These are phyloP conservation scores for Pollenia labialis DNA, from an alignment of 2,888 invertebrate genomes.

Conservation along the genomic window DNA sequence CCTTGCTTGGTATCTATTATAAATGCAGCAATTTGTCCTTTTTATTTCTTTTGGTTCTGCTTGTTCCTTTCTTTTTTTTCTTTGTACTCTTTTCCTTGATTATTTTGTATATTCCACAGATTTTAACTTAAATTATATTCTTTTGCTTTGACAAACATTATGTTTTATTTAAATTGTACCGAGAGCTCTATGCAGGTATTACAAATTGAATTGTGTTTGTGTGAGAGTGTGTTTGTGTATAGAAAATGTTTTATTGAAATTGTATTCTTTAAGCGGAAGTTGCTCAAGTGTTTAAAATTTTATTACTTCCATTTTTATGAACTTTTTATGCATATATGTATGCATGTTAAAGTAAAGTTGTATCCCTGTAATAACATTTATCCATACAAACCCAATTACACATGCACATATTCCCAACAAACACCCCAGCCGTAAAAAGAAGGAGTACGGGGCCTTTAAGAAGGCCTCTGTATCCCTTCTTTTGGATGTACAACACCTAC, in stretches of 20 bases:
- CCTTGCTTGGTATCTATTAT: conserved; percentile 1
- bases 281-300: conserved; percentile 64
- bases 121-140: conserved; percentile 58
- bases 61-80: conserved; percentile 5
- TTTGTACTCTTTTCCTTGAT: not conserved
- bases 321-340: conserved; percentile 38
- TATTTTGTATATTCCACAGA: conserved; percentile 47
- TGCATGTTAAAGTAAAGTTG: not conserved
- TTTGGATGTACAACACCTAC: no score
- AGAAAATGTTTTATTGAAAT: conserved; percentile 39
- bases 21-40: conserved; percentile 59
- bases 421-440: no score
- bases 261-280: conserved; percentile 59
- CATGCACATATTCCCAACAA: no score
- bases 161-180: conserved; percentile 47
- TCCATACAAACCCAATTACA: not conserved
- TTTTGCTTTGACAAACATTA: conserved; percentile 59
- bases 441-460: no score
- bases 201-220: conserved; percentile 37
- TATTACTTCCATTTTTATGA: conserved; percentile 59
- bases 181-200: conserved; percentile 52
- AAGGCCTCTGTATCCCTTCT: no score
- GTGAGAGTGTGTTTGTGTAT: not conserved
- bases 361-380: not conserved
- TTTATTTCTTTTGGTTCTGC: conserved; percentile 32